Conservation (phyloP, 2,113 vertebrate species). For the Bujurquina vittata region DNA sequence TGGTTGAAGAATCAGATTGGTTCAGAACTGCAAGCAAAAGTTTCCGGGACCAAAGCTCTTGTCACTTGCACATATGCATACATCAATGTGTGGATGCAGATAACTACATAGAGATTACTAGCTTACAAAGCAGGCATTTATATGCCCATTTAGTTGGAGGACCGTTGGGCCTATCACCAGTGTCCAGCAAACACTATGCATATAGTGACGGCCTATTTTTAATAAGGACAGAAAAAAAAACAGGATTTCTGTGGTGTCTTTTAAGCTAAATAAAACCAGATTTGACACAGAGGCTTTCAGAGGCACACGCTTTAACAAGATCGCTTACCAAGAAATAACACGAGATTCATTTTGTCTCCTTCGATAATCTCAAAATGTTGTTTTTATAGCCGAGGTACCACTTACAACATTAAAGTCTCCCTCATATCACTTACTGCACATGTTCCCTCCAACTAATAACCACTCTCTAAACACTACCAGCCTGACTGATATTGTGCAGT, state of each 20-base stretch:
- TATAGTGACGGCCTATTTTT: too few relatives aligned
- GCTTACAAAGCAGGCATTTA: too few relatives aligned
- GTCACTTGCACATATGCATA: too few relatives aligned
- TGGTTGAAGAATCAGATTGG: too few relatives aligned
- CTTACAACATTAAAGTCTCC: not conserved
- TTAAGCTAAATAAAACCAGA: not conserved
- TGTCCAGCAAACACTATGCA: too few relatives aligned
- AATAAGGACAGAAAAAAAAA: too few relatives aligned
- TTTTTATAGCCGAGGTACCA: not conserved
- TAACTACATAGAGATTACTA: too few relatives aligned
- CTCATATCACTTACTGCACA: not conserved
- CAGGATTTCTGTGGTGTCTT: not conserved
- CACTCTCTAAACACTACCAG: conserved; percentile 21
- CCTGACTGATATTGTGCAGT: conserved; percentile 5
- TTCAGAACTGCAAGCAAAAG: too few relatives aligned
- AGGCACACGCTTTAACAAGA: not conserved
- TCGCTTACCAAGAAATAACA: not conserved
- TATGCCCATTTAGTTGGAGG: too few relatives aligned
- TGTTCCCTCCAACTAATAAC: conserved; percentile 14
- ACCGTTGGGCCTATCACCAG: too few relatives aligned
- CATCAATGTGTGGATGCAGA: too few relatives aligned
- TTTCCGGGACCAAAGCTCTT: too few relatives aligned
- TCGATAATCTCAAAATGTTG: not conserved
- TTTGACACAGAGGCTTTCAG: not conserved
- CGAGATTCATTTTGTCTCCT: not conserved